Percentiles rank a stretch among this genome's conserved stretches.
phyloP scores from a whole-genome alignment of 2,888 invertebrate species.

The Caenorhabditis parvicauda region DNA sequence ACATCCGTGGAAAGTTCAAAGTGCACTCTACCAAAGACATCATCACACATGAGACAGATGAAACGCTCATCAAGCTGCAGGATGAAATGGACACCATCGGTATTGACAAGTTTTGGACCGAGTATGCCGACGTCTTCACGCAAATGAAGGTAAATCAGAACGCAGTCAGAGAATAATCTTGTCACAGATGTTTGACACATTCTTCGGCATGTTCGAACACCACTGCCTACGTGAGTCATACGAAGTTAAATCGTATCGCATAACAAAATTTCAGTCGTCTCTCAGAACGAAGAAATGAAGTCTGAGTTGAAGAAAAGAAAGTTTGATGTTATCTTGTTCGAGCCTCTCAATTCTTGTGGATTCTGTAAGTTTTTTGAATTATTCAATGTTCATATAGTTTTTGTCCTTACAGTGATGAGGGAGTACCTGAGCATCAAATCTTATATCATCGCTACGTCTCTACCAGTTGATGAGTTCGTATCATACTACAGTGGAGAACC shows the following conservation, averaged over 20 bases:
- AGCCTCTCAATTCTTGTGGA: constrained; percentile 35
- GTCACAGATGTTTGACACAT: too few species aligned
- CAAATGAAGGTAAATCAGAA: too few species aligned
- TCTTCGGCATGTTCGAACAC: constrained; percentile 10
- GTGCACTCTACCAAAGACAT: background rate
- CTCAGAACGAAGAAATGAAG: constrained; percentile 11
- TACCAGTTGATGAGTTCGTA: constrained; percentile 10
- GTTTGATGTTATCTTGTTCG: constrained; percentile 34
- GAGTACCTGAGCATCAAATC: too few species aligned
- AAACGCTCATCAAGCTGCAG: background rate
- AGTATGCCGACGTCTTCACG: too few species aligned
- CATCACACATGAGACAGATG: background rate
- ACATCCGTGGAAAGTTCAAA: background rate
- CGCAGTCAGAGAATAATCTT: too few species aligned
- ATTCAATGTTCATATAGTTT: too few species aligned
- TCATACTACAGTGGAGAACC: constrained; percentile 14
- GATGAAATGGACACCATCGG: constrained; percentile 3
- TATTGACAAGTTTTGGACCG: background rate
- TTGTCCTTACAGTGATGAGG: too few species aligned
- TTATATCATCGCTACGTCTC: too few species aligned
- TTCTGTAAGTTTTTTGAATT: constrained; percentile 17
- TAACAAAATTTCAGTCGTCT: constrained; percentile 4
- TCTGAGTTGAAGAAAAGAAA: constrained; percentile 26
- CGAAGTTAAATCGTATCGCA: background rate
- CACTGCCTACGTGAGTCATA: constrained; percentile 24